phyloP scores from a whole-genome alignment of 2,797 vertebrate genomes.

The Hafferia zeledoni region DNA sequence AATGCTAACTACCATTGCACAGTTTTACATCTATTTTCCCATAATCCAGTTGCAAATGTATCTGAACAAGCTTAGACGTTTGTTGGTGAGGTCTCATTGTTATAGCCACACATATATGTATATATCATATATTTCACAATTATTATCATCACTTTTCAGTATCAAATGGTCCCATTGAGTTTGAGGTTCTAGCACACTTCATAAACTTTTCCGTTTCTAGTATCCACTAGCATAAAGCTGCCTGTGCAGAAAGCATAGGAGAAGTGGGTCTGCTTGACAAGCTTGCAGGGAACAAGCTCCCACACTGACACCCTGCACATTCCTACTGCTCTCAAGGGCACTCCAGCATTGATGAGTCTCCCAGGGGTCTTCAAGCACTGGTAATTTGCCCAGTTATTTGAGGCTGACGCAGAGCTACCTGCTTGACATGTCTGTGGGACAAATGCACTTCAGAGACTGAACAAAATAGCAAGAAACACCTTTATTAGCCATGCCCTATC shows the following conservation, averaged over 20 bases:
- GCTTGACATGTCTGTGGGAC: neutral
- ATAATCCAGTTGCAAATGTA: neutral
- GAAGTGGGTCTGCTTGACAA: neutral
- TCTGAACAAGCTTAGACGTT: neutral
- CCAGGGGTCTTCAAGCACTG: neutral
- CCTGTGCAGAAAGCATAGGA: neutral
- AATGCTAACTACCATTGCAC: neutral
- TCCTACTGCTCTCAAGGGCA: neutral
- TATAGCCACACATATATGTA: neutral
- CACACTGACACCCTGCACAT: accelerated
- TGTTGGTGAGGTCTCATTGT: neutral
- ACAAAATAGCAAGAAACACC: neutral
- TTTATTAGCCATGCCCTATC: neutral
- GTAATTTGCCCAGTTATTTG: conserved; percentile 35
- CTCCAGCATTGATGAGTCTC: conserved; percentile 57
- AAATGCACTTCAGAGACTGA: neutral
- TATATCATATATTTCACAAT: neutral
- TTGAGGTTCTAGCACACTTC: neutral
- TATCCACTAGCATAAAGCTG: neutral
- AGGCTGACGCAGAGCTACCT: neutral
- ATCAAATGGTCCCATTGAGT: neutral
- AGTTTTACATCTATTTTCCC: neutral
- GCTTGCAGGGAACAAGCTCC: neutral
- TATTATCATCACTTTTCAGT: neutral
- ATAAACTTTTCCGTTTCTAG: neutral